phyloP scores from a whole-genome alignment of 2,113 vertebrate species.

The Nyctereutes procyonoides region DNA sequence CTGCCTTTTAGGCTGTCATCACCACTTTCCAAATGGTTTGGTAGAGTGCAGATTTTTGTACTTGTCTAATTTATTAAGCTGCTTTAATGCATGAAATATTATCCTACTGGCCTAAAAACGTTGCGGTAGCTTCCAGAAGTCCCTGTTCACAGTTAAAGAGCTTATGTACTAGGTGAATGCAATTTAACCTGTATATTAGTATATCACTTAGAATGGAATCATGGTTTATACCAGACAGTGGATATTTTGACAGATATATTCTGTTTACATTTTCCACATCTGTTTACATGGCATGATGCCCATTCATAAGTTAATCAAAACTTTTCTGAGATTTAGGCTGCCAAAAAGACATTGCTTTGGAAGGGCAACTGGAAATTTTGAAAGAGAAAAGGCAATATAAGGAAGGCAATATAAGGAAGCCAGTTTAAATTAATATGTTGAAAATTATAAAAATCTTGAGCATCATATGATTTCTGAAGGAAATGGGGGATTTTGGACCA shows the following conservation, averaged over 20 bases:
- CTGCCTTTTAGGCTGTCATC: neutral
- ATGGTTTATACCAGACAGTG: neutral
- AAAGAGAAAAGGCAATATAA: neutral
- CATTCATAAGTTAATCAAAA: slow-evolving; percentile 49
- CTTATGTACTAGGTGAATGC: neutral
- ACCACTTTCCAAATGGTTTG: neutral
- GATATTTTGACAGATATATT: slow-evolving; percentile 2
- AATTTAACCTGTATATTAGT: neutral
- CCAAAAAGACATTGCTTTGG: slow-evolving; percentile 22
- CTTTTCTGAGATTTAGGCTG: slow-evolving; percentile 14
- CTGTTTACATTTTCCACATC: slow-evolving; percentile 23
- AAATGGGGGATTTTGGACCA: neutral
- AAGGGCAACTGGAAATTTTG: slow-evolving; percentile 27
- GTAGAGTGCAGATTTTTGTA: neutral
- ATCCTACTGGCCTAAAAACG: neutral
- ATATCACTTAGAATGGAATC: slow-evolving; percentile 10
- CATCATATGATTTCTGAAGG: neutral
- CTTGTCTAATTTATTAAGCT: neutral
- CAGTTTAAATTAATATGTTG: slow-evolving; percentile 14
- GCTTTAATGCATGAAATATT: neutral
- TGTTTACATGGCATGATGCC: slow-evolving; percentile 27
- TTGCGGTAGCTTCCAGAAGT: neutral
- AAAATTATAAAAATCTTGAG: neutral
- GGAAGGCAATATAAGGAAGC: neutral
- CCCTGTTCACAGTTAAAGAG: neutral